A percentile compares a stretch with the other conserved stretches of the same genome.
Conservation (phyloP, 2,888 invertebrate species). For the Chouioia cunea region DNA sequence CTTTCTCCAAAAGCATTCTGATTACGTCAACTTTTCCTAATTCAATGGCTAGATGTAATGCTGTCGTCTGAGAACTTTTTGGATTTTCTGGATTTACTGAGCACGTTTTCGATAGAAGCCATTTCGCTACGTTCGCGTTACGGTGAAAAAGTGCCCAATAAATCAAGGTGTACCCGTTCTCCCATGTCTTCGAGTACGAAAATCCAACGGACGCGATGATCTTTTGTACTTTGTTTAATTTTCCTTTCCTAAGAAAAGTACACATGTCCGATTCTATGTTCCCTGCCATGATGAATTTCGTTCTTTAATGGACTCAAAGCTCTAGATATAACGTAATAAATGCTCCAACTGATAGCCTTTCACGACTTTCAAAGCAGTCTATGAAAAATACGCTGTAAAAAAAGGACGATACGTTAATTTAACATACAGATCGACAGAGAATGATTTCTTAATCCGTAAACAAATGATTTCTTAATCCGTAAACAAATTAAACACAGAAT, state of each 20-base stretch:
- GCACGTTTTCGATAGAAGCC: constrained; percentile 40
- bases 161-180: constrained; percentile 35
- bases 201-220: constrained; percentile 38
- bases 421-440: no score
- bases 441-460: no score
- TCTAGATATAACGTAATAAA: not conserved
- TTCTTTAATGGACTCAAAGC: constrained; percentile 18
- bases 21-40: constrained; percentile 38
- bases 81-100: constrained; percentile 42
- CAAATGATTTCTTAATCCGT: no score
- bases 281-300: constrained; percentile 34
- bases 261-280: constrained; percentile 35
- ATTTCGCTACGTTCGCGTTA: constrained; percentile 41
- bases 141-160: constrained; percentile 33
- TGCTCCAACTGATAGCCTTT: no score
- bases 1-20: constrained; percentile 36
- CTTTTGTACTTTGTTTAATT: constrained; percentile 41
- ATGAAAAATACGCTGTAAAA: no score
- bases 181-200: constrained; percentile 35
- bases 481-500: no score
- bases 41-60: constrained; percentile 36
- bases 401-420: no score
- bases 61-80: constrained; percentile 35
- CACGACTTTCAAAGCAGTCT: no score
- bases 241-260: constrained; percentile 39